Evolutionary conservation across 2,113 vertebrate species (phyloP), one percentile per base, ranked within the genome.

Genomic region (Enhydra lutris): DNA sequence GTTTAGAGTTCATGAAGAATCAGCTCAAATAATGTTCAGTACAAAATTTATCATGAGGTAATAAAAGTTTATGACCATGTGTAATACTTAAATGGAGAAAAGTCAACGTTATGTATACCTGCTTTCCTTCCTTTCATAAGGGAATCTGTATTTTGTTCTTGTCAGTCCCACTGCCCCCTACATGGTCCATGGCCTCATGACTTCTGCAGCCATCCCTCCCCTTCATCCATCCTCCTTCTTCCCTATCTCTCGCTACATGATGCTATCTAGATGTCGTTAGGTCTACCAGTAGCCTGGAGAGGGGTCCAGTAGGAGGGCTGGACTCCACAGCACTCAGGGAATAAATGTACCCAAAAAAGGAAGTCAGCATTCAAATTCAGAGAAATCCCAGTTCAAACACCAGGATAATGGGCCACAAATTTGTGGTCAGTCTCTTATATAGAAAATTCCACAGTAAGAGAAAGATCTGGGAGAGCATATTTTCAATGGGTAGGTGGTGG

Each of bases 11-110:
- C 69, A 76, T 26, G 24, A 93, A 95, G 89, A 95, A 94, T 80
- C 47, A 92, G 88, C 79, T 94, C 96, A 97, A 98, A 92, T 95
- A 96, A 96, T 42, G 67, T 65, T 92, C 61, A 55, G 26, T 13
- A 65, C 31, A 95, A 92, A 97, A 97, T 95, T 86, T 96, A 80
- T 84, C 86, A 52, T 50, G 10, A 86, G 76, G 59, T 69, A 87
- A 95, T 97, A 84, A 97, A 96, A 92, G 74, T 87, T 95, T 96
- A 86, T 67, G 59, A 92, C 73, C 45, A 67, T 23, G 36, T 76
- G 34, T 92, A 84, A 92, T 92, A 39, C 73, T 90, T 93, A 82
- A 97, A 94, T 52, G 57, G 15, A 67, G 71, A 83, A 76, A 83
- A 89, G 47, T 69, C 82, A 47, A 47, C 7, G 7, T 52, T 57